Conservation (phyloP, 2,888 invertebrate genomes). For the Proisotoma minuta region DNA sequence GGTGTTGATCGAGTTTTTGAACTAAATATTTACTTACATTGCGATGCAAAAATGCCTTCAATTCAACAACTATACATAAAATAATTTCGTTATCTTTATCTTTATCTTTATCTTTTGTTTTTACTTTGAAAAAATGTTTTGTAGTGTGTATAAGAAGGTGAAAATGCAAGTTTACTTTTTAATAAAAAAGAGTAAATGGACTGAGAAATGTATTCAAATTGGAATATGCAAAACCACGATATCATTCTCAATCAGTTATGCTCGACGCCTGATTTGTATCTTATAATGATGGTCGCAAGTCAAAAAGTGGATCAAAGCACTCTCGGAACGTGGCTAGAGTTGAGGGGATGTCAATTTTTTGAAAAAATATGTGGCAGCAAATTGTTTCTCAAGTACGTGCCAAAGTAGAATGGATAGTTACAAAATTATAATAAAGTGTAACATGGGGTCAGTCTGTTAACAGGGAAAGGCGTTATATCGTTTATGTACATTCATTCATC, state of each 20-base stretch:
- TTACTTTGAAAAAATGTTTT: too few species aligned
- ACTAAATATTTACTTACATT: too few species aligned
- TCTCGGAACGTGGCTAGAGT: not conserved
- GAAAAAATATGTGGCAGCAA: too few species aligned
- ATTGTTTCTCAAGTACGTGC: too few species aligned
- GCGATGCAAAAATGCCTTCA: too few species aligned
- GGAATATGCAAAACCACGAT: not conserved
- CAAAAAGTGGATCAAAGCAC: not conserved
- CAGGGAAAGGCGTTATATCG: slow-evolving; percentile 1
- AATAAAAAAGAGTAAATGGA: not conserved
- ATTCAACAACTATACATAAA: too few species aligned
- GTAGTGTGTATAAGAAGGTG: not conserved
- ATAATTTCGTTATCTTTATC: too few species aligned
- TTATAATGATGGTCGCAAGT: not conserved
- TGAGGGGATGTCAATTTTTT: too few species aligned
- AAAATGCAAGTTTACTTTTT: not conserved
- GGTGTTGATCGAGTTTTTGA: too few species aligned
- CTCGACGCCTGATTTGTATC: not conserved
- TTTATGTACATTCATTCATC: slow-evolving; percentile 3
- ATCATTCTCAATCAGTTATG: not conserved
- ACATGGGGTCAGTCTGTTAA: slow-evolving; percentile 22
- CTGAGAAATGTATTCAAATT: not conserved
- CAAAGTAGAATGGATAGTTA: too few species aligned
- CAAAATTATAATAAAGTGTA: slow-evolving; percentile 14
- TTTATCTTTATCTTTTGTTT: too few species aligned